Conservation (phyloP, 2,113 vertebrate genomes). For the Eubucco bourcierii region DNA sequence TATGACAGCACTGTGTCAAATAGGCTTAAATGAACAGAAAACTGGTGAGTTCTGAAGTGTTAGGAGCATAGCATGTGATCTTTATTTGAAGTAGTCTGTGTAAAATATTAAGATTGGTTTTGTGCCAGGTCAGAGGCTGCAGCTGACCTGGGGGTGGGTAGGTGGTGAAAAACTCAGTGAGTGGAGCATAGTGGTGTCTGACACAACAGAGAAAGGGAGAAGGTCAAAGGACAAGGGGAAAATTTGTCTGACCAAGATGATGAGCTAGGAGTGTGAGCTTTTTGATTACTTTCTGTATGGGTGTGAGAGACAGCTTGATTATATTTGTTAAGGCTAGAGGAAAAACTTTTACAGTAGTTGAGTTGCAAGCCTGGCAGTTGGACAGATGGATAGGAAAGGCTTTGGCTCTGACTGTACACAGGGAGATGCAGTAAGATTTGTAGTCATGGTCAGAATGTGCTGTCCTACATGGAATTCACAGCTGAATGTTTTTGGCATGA, state of each 20-base stretch:
- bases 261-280: background rate
- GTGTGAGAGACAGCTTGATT: background rate
- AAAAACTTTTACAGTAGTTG: background rate
- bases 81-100: background rate
- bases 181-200: background rate
- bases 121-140: background rate
- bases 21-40: background rate
- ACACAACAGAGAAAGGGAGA: background rate
- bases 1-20: background rate
- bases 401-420: accelerated
- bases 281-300: background rate
- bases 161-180: background rate
- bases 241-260: background rate
- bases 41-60: background rate
- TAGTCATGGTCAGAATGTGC: background rate
- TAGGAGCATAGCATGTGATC: background rate
- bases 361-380: background rate
- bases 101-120: background rate
- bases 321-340: background rate
- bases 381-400: background rate
- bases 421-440: background rate
- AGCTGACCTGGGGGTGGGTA: background rate
- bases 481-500: background rate
- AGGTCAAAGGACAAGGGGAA: background rate
- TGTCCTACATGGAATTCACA: background rate